A percentile compares a stretch with the other conserved stretches of the same genome.
Conservation (phyloP, 2,113 vertebrate genomes). For the Cyphomyrus discorhynchus region DNA sequence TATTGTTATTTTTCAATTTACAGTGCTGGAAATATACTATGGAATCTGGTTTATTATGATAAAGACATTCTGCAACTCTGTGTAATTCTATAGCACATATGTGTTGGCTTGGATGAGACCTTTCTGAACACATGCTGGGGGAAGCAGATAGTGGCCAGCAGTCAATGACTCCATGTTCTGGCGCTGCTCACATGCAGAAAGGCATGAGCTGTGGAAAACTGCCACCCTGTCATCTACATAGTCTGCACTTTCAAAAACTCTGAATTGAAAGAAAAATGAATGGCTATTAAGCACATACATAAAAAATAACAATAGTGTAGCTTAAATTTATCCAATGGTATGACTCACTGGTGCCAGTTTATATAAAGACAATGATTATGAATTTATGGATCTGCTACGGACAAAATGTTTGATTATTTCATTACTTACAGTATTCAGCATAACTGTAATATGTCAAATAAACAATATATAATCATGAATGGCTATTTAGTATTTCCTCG, state of each 20-base stretch:
- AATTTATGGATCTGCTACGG: background rate
- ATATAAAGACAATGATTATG: background rate
- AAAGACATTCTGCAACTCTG: background rate
- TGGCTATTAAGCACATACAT: background rate
- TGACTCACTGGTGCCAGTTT: background rate
- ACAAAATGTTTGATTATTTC: background rate
- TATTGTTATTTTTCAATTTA: background rate
- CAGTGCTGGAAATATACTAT: background rate
- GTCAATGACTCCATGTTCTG: constrained; percentile 53
- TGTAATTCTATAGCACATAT: background rate
- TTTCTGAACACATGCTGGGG: constrained; percentile 56
- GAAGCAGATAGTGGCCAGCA: constrained; percentile 63
- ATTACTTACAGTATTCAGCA: background rate
- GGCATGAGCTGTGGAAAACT: constrained; percentile 60
- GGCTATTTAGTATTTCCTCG: background rate
- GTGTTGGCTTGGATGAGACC: constrained; percentile 35
- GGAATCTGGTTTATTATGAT: background rate
- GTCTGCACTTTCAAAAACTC: constrained; percentile 55
- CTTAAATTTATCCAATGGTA: background rate
- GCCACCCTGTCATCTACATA: constrained; percentile 50
- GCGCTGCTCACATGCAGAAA: constrained; percentile 50
- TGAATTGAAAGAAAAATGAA: constrained; percentile 23
- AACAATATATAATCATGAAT: background rate
- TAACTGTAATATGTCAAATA: background rate
- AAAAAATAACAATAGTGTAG: background rate